Evolutionary conservation across 1,140 invertebrate species (phyloP), one percentile per base, ranked within the genome.

Genomic region (Globodera ellingtonae): DNA sequence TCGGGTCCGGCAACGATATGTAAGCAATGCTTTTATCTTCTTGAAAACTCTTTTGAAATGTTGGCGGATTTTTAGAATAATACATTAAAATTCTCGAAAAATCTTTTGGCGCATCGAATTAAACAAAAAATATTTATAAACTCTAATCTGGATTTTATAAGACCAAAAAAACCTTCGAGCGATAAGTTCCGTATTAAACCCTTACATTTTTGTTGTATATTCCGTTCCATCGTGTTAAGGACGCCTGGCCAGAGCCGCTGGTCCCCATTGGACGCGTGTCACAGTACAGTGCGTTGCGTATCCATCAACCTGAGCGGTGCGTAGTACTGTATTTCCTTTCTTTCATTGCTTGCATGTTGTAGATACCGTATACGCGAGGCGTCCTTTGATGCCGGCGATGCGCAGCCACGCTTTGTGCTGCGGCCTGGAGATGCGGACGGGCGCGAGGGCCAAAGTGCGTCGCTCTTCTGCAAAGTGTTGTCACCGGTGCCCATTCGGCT

Each of bases 261-360:
- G 91, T 98, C 86, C 96, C 97, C 56, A 94, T 99, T 91, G 98
- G 97, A 84, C 92, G 96, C 79, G 92, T 99, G 75, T 94, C 97
- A 79, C 97, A 99, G 90, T 99, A 98, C 91, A 97, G 95, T 70
- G 95, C 95, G 13, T 92, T 99, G n/a, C 93, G 96, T 78, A 99
- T 98, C 91, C 91, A 98, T 70, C 92, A 97, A 79, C 94, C 97
- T 86, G 95, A 98, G 82, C 97, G 97, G 91, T 98, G 96, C 91
- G 50, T 44, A 69, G 18, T 67, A 21, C n/a, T 67, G 35, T 67
- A 67, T 67, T 65, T 65, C 35, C 35, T 35, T 35, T 35, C 35
- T 35, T 35, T 2, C 3, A 35, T 35, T 35, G 35, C 35, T 35
- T 35, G 35, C 35, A 35, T 35, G 35, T 9, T 69, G 24, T 70